Conservation (phyloP, 2,113 vertebrate genomes). For the Corythornis cristatus region DNA sequence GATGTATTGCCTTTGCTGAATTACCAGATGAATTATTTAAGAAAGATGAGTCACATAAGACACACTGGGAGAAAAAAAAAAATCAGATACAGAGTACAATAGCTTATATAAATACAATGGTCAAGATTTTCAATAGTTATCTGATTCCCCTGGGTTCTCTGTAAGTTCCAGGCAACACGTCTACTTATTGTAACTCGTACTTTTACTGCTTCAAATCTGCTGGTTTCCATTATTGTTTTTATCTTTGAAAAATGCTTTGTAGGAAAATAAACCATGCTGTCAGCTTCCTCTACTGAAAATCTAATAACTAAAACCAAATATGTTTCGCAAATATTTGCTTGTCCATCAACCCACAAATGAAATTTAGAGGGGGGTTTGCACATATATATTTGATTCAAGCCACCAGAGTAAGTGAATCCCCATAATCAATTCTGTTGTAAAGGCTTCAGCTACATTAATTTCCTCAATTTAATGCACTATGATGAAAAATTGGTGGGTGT, state of each 20-base stretch:
- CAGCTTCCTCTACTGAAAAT: background rate
- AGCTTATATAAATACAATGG: background rate
- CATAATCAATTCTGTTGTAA: background rate
- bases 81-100: background rate
- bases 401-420: background rate
- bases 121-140: background rate
- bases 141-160: background rate
- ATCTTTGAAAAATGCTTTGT: background rate
- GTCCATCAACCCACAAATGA: background rate
- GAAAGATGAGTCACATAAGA: constrained; percentile 25
- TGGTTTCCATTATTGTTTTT: background rate
- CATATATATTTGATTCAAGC: background rate
- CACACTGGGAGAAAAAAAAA: background rate
- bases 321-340: background rate
- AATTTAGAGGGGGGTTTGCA: background rate
- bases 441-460: background rate
- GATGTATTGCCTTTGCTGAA: background rate
- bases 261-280: background rate
- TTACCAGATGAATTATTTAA: constrained; percentile 18
- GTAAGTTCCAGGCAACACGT: background rate
- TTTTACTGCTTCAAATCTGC: background rate
- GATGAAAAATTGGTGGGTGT: background rate
- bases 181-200: background rate
- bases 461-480: background rate
- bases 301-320: background rate